A percentile compares a stretch with the other conserved stretches of the same genome.
Evolutionary conservation across 2,797 vertebrate genomes (phyloP).

Genomic region (Sparidentex hasta): DNA sequence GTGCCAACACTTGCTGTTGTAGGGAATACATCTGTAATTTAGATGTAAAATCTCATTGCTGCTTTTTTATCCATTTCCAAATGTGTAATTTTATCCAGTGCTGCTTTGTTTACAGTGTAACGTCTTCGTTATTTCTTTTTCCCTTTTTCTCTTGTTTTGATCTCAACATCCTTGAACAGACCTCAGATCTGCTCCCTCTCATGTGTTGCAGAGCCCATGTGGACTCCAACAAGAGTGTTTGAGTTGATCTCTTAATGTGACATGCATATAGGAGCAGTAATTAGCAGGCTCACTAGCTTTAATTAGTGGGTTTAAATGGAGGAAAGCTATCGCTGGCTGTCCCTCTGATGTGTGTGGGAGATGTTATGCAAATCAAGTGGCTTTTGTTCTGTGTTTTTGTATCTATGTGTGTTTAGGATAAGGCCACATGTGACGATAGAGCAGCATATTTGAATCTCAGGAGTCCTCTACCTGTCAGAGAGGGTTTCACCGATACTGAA

Average conservation of each 20-base stretch:
- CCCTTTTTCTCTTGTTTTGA: neutral
- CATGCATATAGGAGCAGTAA: conserved; percentile 58
- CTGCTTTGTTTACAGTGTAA: neutral
- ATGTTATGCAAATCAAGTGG: conserved; percentile 45
- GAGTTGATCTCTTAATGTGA: conserved; percentile 53
- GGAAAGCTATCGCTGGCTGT: conserved; percentile 35
- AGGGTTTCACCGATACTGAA: neutral
- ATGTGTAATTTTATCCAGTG: no score
- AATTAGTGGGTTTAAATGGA: conserved; percentile 71
- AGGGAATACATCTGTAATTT: no score
- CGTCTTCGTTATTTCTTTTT: neutral
- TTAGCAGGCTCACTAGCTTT: conserved; percentile 67
- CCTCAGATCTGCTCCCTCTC: neutral
- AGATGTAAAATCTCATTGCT: no score
- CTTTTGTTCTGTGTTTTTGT: conserved; percentile 39
- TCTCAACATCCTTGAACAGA: neutral
- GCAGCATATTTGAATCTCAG: neutral
- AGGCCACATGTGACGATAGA: neutral
- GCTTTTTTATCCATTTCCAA: no score
- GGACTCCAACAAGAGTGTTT: conserved; percentile 21
- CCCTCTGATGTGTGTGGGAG: conserved; percentile 60
- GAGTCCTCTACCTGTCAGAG: neutral
- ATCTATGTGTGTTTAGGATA: conserved; percentile 13
- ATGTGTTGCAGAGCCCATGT: neutral
- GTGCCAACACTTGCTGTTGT: no score